phyloP scores from a whole-genome alignment of 2,797 vertebrate species.

The Basileuterus tristriatus region DNA sequence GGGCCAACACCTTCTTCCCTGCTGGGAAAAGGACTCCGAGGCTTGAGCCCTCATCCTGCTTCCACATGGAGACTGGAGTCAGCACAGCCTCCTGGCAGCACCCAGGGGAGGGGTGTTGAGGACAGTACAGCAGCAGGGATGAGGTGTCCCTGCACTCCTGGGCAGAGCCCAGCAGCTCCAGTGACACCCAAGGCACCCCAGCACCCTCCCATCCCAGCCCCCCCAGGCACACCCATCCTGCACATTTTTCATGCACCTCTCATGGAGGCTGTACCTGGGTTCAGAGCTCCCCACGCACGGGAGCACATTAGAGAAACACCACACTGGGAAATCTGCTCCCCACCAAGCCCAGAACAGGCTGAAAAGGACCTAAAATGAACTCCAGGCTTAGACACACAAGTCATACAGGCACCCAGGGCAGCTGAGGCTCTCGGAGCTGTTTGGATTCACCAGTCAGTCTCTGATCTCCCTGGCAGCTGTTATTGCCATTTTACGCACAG shows the following conservation, averaged over 20 bases:
- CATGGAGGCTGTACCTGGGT: background rate
- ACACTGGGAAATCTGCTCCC: background rate
- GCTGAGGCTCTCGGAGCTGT: background rate
- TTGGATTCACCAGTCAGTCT: background rate
- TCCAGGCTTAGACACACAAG: background rate
- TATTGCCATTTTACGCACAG: background rate
- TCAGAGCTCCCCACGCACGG: background rate
- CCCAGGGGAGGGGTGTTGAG: too few species aligned
- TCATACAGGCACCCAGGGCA: background rate
- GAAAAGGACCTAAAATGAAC: background rate
- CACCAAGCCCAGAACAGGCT: background rate
- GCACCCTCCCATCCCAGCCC: background rate
- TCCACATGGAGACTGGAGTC: accelerated
- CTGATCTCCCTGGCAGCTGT: background rate
- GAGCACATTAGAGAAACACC: background rate
- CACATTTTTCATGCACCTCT: background rate
- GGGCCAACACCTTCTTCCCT: background rate
- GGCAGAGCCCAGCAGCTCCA: background rate
- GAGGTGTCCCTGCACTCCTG: accelerated
- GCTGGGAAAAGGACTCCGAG: background rate
- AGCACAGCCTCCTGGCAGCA: accelerated
- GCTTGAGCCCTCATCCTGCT: background rate
- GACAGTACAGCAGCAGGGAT: accelerated
- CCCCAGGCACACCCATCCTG: background rate
- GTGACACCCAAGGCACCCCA: background rate